A percentile compares a stretch with the other conserved stretches of the same genome.
phyloP scores from a whole-genome alignment of 2,113 vertebrate species.

The Protobothrops mucrosquamatus region DNA sequence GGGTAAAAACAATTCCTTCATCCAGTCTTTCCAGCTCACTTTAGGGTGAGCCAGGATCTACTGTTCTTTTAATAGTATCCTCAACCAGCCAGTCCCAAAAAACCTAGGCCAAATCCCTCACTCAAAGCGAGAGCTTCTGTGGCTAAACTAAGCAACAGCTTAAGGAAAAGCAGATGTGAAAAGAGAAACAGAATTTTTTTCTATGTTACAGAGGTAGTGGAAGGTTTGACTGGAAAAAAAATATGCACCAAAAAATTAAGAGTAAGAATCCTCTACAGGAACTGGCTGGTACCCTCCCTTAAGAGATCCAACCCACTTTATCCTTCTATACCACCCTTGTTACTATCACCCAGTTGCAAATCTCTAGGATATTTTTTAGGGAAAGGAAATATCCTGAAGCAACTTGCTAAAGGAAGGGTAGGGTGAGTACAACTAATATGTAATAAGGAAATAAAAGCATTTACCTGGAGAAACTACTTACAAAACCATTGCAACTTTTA shows the following conservation, averaged over 20 bases:
- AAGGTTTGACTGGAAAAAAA: not conserved
- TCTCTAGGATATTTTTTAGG: conserved; percentile 2
- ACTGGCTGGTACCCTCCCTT: conserved; percentile 17
- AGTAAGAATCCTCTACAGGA: not conserved
- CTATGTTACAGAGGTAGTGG: not conserved
- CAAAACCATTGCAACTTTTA: conserved; percentile 54
- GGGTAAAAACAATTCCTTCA: conserved; percentile 2
- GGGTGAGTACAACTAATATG: conserved; percentile 46
- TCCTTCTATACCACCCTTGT: not conserved
- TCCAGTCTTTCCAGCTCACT: not conserved
- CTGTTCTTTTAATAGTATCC: not conserved
- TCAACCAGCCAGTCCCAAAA: conserved; percentile 28
- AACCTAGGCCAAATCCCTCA: not conserved
- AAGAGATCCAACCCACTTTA: not conserved
- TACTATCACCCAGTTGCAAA: conserved; percentile 15
- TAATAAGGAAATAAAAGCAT: conserved; percentile 46
- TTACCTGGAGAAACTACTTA: conserved; percentile 59
- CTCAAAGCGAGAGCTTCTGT: conserved; percentile 4
- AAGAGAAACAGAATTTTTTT: not conserved
- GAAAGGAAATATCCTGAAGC: conserved; percentile 23
- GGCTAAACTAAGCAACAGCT: not conserved
- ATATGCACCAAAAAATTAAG: not conserved
- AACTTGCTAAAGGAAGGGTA: conserved; percentile 37
- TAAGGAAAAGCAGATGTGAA: not conserved
- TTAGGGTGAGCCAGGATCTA: not conserved